Percentiles rank a stretch among this genome's conserved stretches.
These are phyloP conservation scores for Xenopus tropicalis DNA, from an alignment of 2,113 vertebrate genomes.

Conservation along the genomic window UCB_Xtro_10.0 CM004446.2:4146001-4146500, in stretches of 20 bases:
- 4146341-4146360: no score
- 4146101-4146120: neutral
- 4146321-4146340: no score
- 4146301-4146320: neutral
- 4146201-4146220: neutral
- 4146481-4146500: no score
- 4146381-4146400: conserved; percentile 3
- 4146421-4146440: neutral
- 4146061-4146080: neutral
- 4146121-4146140: neutral
- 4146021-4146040: neutral
- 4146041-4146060: no score
- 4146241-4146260: neutral
- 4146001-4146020: neutral
- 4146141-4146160: neutral
- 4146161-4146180: neutral
- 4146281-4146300: neutral
- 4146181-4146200: neutral
- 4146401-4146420: conserved; percentile 44
- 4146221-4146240: neutral
- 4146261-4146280: neutral
- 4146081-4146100: neutral
- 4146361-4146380: no score
- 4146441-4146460: neutral
- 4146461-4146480: no score